Base-by-base conservation (phyloP, 2,888 invertebrate species). In the Drosophila neonasuta region DNA sequence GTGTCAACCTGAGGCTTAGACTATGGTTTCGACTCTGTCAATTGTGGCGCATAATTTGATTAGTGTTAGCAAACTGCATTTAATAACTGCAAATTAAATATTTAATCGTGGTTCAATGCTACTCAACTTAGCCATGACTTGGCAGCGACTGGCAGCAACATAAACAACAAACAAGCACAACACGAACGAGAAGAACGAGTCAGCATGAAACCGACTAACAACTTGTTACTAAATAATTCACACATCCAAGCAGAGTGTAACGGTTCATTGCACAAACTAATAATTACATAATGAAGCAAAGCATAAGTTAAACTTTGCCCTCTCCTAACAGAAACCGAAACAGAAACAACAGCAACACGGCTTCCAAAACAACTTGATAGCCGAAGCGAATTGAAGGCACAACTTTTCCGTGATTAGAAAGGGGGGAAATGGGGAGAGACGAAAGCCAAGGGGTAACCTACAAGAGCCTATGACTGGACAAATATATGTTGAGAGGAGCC, bases 211-310 rank as follows among this genome's bases (percentile, higher is more conserved):
- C 44, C 50, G 45, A 17, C 42, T 51, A 52, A 41, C 52, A 36
- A 59, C 71, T 71, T 65, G 61, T 63, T 72, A 56, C 68, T 80
- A 56, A 82, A 84, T 84, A 80, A 83, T 83, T 81, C 59, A 80
- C 68, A 66, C 71, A 71, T 45, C 29, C 50, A 46, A 46, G 68
- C 70, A 65, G n/a, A 71, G 58, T 68, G 46, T 45, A 77, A 77
- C 80, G 84, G 72, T 82, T 84, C 77, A 82, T 77, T 80, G 79
- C 77, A 71, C 79, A 83, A 77, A 82, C 79, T 79, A 80, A 83
- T 83, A 83, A 82, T 84, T 79, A 84, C 77, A 83, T 82, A 80
- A 83, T 84, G 76, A 79, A 75, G 71, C 77, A 70, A 66, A 74
- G 67, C 73, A 70, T 54, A 63, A 74, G 73, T 48, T 63, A 20